phyloP scores from a whole-genome alignment of 2,888 invertebrate species.

The Petrolisthes manimaculis region DNA sequence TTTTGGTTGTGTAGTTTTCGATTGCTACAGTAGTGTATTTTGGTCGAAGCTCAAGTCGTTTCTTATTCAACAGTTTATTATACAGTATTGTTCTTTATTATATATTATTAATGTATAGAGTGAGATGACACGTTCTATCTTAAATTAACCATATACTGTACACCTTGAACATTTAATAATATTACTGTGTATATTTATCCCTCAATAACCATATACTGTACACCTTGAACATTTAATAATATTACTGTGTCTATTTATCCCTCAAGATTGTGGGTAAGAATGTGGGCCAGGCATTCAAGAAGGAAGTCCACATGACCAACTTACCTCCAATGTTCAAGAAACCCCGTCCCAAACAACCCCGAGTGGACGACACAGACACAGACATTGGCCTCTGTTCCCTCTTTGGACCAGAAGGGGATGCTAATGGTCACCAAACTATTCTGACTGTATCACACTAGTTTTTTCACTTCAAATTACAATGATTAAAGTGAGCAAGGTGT shows the following conservation, averaged over 20 bases:
- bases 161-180: not conserved
- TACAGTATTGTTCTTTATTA: too few species aligned
- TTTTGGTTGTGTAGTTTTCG: not conserved
- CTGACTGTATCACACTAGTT: too few species aligned
- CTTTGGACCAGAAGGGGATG: conserved; percentile 50
- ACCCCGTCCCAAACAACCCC: conserved; percentile 45
- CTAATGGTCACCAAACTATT: conserved; percentile 42
- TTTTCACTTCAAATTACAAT: too few species aligned
- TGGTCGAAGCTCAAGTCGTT: too few species aligned
- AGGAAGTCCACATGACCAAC: conserved; percentile 87
- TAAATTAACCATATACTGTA: too few species aligned
- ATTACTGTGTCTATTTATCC: not conserved
- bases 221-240: not conserved
- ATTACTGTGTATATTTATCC: not conserved
- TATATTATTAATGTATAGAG: too few species aligned
- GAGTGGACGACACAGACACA: conserved; percentile 54
- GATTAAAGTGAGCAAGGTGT: too few species aligned
- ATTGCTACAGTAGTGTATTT: too few species aligned
- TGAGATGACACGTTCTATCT: too few species aligned
- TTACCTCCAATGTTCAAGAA: conserved; percentile 75
- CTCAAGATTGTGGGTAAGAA: conserved; percentile 83
- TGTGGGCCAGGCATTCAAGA: conserved; percentile 88
- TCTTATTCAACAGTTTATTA: too few species aligned
- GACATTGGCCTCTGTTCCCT: conserved; percentile 56
- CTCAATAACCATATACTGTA: not conserved